Evolutionary conservation across 2,113 vertebrate species (phyloP).

Genomic region (Tenrec ecaudatus): DNA sequence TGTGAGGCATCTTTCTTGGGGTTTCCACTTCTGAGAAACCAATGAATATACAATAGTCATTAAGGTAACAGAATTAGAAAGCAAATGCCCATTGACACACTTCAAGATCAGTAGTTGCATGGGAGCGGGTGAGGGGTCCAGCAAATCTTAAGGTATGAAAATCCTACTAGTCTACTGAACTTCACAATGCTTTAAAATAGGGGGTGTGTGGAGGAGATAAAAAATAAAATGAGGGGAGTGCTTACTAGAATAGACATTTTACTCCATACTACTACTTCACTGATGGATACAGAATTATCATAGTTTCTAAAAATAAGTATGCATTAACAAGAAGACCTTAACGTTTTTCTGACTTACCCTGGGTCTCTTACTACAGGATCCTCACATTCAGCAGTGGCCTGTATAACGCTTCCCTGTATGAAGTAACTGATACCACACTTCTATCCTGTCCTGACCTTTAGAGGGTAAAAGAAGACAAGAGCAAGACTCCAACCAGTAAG

Average conservation of each 20-base stretch:
- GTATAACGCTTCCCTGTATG: not conserved
- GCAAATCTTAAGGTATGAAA: constrained; percentile 38
- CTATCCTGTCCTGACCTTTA: not conserved
- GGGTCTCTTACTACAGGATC: not conserved
- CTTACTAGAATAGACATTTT: not conserved
- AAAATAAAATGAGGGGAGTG: not conserved
- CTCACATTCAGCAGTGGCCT: no score
- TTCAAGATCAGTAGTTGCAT: not conserved
- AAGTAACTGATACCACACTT: not conserved
- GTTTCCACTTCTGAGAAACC: constrained; percentile 24
- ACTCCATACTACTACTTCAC: not conserved
- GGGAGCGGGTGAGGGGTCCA: not conserved
- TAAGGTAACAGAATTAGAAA: constrained; percentile 36
- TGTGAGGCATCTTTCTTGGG: not conserved
- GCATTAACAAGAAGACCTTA: not conserved
- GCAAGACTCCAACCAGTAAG: not conserved
- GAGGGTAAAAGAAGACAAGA: not conserved
- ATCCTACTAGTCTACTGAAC: constrained; percentile 19
- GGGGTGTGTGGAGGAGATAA: not conserved
- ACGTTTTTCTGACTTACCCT: constrained; percentile 17
- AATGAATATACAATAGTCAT: not conserved
- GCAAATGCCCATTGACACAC: not conserved
- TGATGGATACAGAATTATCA: not conserved
- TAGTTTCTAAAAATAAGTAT: constrained; percentile 36
- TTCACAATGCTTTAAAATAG: not conserved